Evolutionary conservation across 1,140 invertebrate species (phyloP), one percentile per base, ranked within the genome.

Genomic region (Daktulosphaira vitifoliae): DNA sequence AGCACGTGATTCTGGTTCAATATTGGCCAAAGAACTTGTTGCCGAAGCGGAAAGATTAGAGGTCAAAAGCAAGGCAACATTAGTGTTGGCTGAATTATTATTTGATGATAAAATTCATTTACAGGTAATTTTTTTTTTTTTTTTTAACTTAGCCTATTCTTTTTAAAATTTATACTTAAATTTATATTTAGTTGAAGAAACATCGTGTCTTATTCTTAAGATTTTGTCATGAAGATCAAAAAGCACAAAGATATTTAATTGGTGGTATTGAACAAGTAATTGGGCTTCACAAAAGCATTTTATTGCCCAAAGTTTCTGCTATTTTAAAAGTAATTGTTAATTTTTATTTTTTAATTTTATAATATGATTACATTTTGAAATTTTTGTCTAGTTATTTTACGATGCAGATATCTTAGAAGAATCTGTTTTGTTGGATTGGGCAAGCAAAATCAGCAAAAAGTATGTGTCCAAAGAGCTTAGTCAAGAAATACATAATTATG

Each of bases 341-440:
- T 53, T 23, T 29, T 7, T 50, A 13, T 15, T 23, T 16, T 25
- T 26, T 52, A 25, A 33, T 23, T 52, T 52, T 52, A 4, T 26
- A 18, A 52, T 4, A 13, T 52, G 15, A 26, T n/a, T 11, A 25
- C 9, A 6, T 22, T 64, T 15, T 5, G 1, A 20, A 18, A 48
- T 42, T 8, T 65, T 65, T 65, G 66, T 74, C n/a, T 75, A 90
- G 82, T 76, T 88, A 48, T 85, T 99, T 71, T 99, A 99, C 76
- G 96, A 99, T 76, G 72, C 78, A 68, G 96, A 99, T 77, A 91
- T 99, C 70, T 78, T 98, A 67, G 92, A 95, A 68, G 96, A 99
- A 73, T 89, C 92, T 71, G 86, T 87, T 20, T 79, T 98, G 65
- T 77, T 97, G n/a, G 92, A 96, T 46, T 98, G 95, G 95, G 86